A percentile compares a stretch with the other conserved stretches of the same genome.
phyloP scores from a whole-genome alignment of 2,113 vertebrate species.

The Tamias sibiricus region DNA sequence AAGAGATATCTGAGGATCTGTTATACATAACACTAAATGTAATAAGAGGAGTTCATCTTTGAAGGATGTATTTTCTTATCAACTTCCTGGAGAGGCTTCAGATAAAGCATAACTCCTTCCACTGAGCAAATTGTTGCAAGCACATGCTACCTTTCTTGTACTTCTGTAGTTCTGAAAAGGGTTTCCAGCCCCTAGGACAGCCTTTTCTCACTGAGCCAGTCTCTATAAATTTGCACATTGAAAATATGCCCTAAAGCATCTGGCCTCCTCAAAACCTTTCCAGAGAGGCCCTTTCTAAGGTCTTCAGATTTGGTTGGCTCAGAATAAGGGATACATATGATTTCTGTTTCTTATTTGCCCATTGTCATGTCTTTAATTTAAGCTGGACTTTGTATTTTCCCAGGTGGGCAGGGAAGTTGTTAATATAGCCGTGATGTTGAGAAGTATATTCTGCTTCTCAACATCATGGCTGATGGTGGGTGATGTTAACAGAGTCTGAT shows the following conservation, averaged over 20 bases:
- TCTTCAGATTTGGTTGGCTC: background rate
- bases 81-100: background rate
- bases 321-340: background rate
- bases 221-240: background rate
- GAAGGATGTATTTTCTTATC: background rate
- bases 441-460: background rate
- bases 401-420: background rate
- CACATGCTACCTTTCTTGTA: background rate
- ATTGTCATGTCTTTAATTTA: background rate
- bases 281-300: background rate
- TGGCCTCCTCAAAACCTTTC: background rate
- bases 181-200: background rate
- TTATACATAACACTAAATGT: background rate
- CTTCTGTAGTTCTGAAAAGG: background rate
- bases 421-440: background rate
- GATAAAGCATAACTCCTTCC: background rate
- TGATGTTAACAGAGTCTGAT: background rate
- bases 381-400: background rate
- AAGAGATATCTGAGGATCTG: background rate
- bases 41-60: background rate
- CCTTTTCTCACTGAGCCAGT: background rate
- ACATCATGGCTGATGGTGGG: too few species aligned
- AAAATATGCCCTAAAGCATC: background rate
- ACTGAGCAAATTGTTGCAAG: background rate
- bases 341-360: slow-evolving; percentile 19